Conservation (phyloP, 2,797 vertebrate species). For the Chanos chanos region DNA sequence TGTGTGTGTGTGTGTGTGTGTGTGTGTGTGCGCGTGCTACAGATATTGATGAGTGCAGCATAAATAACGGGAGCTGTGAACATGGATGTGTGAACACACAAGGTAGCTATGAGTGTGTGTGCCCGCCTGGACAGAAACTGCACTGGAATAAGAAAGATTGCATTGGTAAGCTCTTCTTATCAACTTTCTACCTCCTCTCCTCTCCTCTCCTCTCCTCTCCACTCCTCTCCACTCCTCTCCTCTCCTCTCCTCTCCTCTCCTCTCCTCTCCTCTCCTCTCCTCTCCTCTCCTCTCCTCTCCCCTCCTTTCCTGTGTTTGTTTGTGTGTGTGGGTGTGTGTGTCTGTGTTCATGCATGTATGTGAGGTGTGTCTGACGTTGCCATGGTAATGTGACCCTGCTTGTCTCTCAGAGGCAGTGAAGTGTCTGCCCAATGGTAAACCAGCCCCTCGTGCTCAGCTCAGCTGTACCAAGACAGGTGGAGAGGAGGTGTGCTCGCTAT, state of each 20-base stretch:
- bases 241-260: not conserved
- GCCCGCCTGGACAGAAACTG: constrained; percentile 81
- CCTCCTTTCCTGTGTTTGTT: constrained; percentile 1
- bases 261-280: not conserved
- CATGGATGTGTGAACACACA: constrained; percentile 83
- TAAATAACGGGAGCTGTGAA: constrained; percentile 88
- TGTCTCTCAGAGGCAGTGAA: constrained; percentile 81
- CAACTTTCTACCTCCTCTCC: too few species aligned
- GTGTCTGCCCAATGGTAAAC: constrained; percentile 81
- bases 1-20: constrained; percentile 9
- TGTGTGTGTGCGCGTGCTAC: constrained; percentile 42
- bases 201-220: not conserved
- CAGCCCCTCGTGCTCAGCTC: constrained; percentile 77
- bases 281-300: not conserved
- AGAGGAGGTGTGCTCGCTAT: constrained; percentile 84
- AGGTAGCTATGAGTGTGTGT: constrained; percentile 87
- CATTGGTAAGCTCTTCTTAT: constrained; percentile 79
- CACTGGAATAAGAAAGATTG: constrained; percentile 98
- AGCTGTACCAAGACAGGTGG: constrained; percentile 81
- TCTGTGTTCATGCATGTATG: not conserved
- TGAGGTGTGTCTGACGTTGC: constrained; percentile 36
- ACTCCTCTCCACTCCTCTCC: not conserved
- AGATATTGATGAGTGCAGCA: constrained; percentile 97
- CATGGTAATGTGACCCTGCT: constrained; percentile 39
- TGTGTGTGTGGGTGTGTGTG: constrained; percentile 11